These are phyloP conservation scores for Nudaria mundana DNA, from an alignment of 2,888 invertebrate species.

Conservation along the genomic window DNA sequence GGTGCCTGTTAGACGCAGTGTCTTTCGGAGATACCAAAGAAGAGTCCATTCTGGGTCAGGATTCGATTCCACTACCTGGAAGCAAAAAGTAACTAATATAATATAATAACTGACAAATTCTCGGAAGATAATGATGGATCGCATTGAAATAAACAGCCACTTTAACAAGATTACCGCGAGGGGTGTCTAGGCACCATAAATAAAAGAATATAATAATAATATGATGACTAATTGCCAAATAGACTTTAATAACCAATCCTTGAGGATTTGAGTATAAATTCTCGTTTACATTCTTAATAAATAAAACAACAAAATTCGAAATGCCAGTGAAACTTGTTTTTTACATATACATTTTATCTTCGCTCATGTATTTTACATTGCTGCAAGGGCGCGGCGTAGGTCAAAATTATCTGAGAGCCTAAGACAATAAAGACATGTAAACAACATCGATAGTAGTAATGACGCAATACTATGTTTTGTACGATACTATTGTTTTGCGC, in stretches of 20 bases:
- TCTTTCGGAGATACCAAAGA: slow-evolving; percentile 90
- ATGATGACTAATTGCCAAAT: neutral
- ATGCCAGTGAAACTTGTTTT: no score
- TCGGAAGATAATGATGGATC: no score
- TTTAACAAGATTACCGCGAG: no score
- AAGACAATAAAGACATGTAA: slow-evolving; percentile 22
- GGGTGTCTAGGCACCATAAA: neutral
- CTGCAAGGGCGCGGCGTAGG: slow-evolving; percentile 37
- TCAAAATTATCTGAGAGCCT: slow-evolving; percentile 46
- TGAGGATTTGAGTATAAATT: neutral
- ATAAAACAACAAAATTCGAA: no score
- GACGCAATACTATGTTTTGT: slow-evolving; percentile 28
- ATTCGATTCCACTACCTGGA: slow-evolving; percentile 86
- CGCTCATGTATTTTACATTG: no score
- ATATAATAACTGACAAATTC: no score
- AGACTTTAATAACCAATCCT: neutral
- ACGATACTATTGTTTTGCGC: neutral
- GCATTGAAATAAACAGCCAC: no score
- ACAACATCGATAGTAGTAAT: slow-evolving; percentile 18
- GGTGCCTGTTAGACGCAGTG: slow-evolving; percentile 91
- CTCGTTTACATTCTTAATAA: no score
- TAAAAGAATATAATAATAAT: neutral
- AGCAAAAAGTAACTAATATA: slow-evolving; percentile 4
- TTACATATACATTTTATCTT: no score
- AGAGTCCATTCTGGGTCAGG: slow-evolving; percentile 94